phyloP scores from a whole-genome alignment of 2,888 invertebrate genomes.

The Odontocerum albicorne region DNA sequence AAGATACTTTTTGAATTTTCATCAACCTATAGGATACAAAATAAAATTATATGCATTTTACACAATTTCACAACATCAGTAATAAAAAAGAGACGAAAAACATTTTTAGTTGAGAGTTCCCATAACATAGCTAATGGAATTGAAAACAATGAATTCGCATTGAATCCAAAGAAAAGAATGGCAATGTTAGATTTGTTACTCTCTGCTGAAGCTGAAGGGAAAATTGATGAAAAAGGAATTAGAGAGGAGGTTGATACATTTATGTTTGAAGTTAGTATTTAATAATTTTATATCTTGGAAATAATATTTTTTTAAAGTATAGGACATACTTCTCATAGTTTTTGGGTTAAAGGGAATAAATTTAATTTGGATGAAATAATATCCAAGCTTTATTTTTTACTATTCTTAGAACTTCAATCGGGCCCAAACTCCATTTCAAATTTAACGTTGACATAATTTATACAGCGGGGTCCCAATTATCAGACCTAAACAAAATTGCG shows the following conservation, averaged over 20 bases:
- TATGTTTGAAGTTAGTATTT: conserved; percentile 63
- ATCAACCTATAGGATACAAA: conserved; percentile 52
- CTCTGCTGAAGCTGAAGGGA: conserved; percentile 57
- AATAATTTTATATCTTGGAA: too few species aligned
- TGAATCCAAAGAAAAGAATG: conserved; percentile 50
- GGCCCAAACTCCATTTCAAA: too few species aligned
- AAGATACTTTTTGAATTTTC: conserved; percentile 56
- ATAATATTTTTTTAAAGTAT: too few species aligned
- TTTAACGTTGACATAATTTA: too few species aligned
- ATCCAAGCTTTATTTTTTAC: too few species aligned
- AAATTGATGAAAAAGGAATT: conserved; percentile 61
- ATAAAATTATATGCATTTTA: conserved; percentile 40
- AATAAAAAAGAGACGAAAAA: conserved; percentile 15
- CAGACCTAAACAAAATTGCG: too few species aligned
- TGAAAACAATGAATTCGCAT: conserved; percentile 1
- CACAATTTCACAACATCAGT: conserved; percentile 23
- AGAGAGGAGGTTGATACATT: conserved; percentile 72
- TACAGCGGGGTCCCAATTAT: too few species aligned
- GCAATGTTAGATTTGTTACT: conserved; percentile 67
- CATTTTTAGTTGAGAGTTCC: neutral
- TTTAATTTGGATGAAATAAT: too few species aligned
- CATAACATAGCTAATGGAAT: neutral
- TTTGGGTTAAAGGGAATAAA: too few species aligned
- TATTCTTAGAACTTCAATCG: too few species aligned
- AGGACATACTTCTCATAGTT: too few species aligned